Percentiles rank a stretch among this genome's conserved stretches.
Evolutionary conservation across 2,113 vertebrate species (phyloP).

Genomic region (Elanoides forficatus): DNA sequence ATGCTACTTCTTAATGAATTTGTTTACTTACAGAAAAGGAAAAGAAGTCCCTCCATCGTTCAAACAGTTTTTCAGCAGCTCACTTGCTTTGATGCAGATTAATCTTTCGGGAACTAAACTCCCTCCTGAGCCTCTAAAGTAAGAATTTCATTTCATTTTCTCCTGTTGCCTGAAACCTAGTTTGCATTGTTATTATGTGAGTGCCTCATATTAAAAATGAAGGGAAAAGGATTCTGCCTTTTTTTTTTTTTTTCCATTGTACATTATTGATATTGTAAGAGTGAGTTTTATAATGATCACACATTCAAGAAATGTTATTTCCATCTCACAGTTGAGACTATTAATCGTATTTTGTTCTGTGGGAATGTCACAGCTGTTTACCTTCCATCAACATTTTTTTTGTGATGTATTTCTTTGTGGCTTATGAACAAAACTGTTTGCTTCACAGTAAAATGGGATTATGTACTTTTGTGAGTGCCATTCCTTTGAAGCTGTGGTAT

Average conservation of each 20-base stretch:
- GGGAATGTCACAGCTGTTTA: not conserved
- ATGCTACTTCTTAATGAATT: not conserved
- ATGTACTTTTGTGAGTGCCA: not conserved
- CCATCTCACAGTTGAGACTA: not conserved
- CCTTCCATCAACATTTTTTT: not conserved
- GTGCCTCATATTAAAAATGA: not conserved
- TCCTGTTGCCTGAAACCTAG: not conserved
- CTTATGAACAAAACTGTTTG: not conserved
- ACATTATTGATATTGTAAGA: not conserved
- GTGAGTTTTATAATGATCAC: not conserved
- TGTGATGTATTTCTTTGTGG: not conserved
- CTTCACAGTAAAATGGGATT: not conserved
- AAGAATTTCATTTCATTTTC: conserved; percentile 66
- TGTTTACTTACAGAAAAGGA: conserved; percentile 82
- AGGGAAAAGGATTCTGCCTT: not conserved
- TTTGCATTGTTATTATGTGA: not conserved
- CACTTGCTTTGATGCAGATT: conserved; percentile 85
- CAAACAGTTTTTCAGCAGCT: conserved; percentile 97
- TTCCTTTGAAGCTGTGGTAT: not conserved
- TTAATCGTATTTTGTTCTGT: not conserved
- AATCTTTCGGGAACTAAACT: conserved; percentile 95
- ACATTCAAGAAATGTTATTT: not conserved
- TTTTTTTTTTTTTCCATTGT: not conserved
- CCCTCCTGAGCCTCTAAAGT: conserved; percentile 93
- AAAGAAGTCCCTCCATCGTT: conserved; percentile 93